Conservation (phyloP, 2,888 invertebrate genomes). For the Agrotis puta region DNA sequence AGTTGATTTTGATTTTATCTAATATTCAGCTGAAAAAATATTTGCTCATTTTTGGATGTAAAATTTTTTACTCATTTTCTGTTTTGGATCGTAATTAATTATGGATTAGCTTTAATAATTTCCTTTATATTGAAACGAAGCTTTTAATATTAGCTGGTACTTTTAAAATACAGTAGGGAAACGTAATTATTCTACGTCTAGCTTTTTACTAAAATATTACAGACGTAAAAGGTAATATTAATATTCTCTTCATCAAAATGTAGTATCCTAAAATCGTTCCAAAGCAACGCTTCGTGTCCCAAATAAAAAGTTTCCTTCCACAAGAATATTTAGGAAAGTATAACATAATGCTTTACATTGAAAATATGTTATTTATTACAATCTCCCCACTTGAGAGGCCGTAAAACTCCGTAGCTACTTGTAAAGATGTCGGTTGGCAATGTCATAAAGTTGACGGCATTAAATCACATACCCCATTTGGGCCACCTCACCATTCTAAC, state of each 20-base stretch:
- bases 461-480: slow-evolving; percentile 84
- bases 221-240: slow-evolving; percentile 12
- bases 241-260: slow-evolving; percentile 8
- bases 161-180: neutral
- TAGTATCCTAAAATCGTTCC: slow-evolving; percentile 17
- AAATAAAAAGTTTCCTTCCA: slow-evolving; percentile 54
- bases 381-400: slow-evolving; percentile 64
- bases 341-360: slow-evolving; percentile 62
- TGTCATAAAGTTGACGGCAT: slow-evolving; percentile 83
- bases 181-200: neutral
- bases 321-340: slow-evolving; percentile 52
- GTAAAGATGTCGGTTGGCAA: slow-evolving; percentile 76
- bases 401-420: slow-evolving; percentile 77
- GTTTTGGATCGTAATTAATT: neutral
- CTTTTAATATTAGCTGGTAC: neutral
- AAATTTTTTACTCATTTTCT: neutral
- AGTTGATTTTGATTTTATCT: slow-evolving; percentile 28
- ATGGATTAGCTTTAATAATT: neutral
- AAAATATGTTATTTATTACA: slow-evolving; percentile 78
- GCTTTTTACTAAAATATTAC: neutral
- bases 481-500: slow-evolving; percentile 67
- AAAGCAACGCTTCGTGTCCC: slow-evolving; percentile 20
- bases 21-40: neutral
- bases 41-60: slow-evolving; percentile 12
- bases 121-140: neutral